Evolutionary conservation across 2,888 invertebrate genomes (phyloP).

Genomic region (Nemapogon koenigi): DNA sequence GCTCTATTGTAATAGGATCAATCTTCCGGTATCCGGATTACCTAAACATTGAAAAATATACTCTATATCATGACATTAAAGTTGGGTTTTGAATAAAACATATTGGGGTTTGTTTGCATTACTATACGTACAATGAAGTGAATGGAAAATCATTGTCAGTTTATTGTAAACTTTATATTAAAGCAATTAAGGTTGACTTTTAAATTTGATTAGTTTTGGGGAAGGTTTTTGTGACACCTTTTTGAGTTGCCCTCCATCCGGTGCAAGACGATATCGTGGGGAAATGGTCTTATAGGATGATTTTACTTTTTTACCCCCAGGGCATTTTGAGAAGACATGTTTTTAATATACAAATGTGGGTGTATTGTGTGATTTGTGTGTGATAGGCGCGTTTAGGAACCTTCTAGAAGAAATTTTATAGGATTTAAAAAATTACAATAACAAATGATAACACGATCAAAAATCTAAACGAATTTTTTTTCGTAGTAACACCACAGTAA

Average conservation of each 20-base stretch:
- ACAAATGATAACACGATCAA: too few species aligned
- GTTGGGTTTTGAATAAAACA: too few species aligned
- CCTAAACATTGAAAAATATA: background rate
- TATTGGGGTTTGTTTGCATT: too few species aligned
- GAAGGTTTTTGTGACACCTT: conserved; percentile 26
- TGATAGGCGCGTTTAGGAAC: too few species aligned
- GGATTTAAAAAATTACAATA: too few species aligned
- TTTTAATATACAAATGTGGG: background rate
- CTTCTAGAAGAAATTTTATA: too few species aligned
- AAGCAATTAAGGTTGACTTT: conserved; percentile 17
- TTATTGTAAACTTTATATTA: background rate
- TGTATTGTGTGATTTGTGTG: too few species aligned
- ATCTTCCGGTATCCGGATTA: conserved; percentile 50
- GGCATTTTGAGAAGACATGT: background rate
- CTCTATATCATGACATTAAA: too few species aligned
- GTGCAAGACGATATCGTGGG: conserved; percentile 57
- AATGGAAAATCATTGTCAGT: too few species aligned
- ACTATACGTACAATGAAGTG: too few species aligned
- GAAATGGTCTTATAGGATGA: conserved; percentile 28
- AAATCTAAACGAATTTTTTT: too few species aligned
- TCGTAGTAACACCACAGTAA: too few species aligned
- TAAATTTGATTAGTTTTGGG: conserved; percentile 1
- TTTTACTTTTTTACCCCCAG: background rate
- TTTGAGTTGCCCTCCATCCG: conserved; percentile 49
- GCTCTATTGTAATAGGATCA: conserved; percentile 37